Evolutionary conservation across 2,797 vertebrate genomes (phyloP), one percentile per base, ranked within the genome.

Genomic region (Oryzias dopingdopingensis): DNA sequence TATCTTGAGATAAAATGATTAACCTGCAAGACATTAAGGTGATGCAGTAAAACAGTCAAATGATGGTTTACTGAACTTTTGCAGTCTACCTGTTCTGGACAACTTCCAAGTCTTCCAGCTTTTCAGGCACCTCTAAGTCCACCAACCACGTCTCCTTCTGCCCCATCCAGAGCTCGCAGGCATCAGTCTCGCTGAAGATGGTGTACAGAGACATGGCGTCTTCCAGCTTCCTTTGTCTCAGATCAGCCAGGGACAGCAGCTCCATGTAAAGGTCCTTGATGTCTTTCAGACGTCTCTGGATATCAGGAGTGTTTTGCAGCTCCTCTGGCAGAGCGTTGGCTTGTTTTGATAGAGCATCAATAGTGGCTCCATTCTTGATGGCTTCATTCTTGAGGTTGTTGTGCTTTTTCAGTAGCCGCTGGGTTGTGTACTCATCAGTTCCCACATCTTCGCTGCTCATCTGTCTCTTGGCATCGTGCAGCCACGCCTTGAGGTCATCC

Each of bases 81-180:
- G 4, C 45, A 13, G 18, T 8, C 4, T 88, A 98, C 97, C 97
- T 96, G 83, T 95, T 98, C 80, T 97, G 94, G 0, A 96, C 93
- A 0, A 98, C 92, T 46, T 98, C 96, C 88, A 99, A 87, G 71
- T 98, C 97, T 79, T 99, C 97, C 85, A 98, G 84, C 0, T 92
- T 95, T 52, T 96, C 91, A 0, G 96, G 96, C 58, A 96, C 94
- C 51, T 97, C 93, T 74, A 94, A 86, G 13, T 90, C 92, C 32
- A 91, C 86, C 83, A 99, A 77, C 97, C 97, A 99, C 40, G 95
- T 97, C 89, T 96, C 95, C 79, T 99, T 99, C 84, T 96, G 92
- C 0, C 90, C 92, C 95, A 99, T 99, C 96, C 96, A 99, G 24
- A 98, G 90, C 78, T 96, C 93, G 18, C 96, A 99, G 40, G 96